These are phyloP conservation scores for Chrosomus eos DNA, from an alignment of 2,797 vertebrate species.

Conservation along the genomic window DNA sequence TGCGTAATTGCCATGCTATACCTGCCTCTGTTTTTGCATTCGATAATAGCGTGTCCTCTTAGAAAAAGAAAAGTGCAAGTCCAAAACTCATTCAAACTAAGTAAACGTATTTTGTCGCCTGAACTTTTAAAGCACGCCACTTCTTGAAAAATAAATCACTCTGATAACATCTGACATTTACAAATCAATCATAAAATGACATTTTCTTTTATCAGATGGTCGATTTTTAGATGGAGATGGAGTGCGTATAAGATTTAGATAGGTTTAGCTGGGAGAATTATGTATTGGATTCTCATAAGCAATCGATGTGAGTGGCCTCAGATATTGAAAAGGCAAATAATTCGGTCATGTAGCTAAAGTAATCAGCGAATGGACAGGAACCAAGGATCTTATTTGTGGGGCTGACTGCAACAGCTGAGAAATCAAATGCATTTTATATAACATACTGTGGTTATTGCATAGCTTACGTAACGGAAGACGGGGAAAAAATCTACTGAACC, in stretches of 20 bases:
- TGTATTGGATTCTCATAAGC: slow-evolving; percentile 47
- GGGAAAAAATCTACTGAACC: slow-evolving; percentile 37
- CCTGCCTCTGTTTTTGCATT: slow-evolving; percentile 17
- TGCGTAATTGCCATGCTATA: not conserved
- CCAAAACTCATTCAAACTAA: slow-evolving; percentile 23
- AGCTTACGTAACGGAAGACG: slow-evolving; percentile 49
- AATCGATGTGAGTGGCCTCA: slow-evolving; percentile 43
- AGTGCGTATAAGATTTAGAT: slow-evolving; percentile 37
- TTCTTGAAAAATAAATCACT: slow-evolving; percentile 41
- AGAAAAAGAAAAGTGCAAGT: slow-evolving; percentile 11
- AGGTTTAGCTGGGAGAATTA: slow-evolving; percentile 29
- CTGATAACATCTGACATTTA: slow-evolving; percentile 54
- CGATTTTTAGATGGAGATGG: slow-evolving; percentile 31
- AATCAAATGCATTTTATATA: slow-evolving; percentile 52
- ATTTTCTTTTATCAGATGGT: slow-evolving; percentile 51
- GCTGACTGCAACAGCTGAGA: slow-evolving; percentile 28
- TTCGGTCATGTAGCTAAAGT: slow-evolving; percentile 40
- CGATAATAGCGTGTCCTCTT: slow-evolving; percentile 8
- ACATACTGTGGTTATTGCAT: not conserved
- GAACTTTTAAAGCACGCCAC: slow-evolving; percentile 32
- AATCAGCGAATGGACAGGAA: slow-evolving; percentile 45
- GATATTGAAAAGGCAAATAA: slow-evolving; percentile 39
- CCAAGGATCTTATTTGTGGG: slow-evolving; percentile 9
- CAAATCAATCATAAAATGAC: slow-evolving; percentile 50
- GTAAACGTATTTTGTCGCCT: slow-evolving; percentile 28